Conservation (phyloP, 1,140 invertebrate genomes). For the Myzus persicae region DNA sequence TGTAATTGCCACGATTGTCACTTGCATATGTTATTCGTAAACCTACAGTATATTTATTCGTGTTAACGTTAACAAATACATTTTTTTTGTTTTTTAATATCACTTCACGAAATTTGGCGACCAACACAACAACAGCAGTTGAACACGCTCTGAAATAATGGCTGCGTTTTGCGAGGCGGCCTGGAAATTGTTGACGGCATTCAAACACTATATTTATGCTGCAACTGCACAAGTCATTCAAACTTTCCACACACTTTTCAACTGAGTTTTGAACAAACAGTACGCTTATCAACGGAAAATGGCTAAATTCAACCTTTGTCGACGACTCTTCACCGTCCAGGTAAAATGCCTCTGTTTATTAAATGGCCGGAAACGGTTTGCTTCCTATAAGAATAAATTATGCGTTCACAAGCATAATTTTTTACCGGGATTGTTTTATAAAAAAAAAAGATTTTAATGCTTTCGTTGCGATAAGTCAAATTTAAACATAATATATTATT, state of each 20-base stretch:
- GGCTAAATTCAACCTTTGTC: not conserved
- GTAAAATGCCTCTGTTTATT: not conserved
- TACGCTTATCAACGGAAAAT: not conserved
- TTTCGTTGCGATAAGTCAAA: not conserved
- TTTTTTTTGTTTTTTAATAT: conserved; percentile 7
- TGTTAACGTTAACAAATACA: not conserved
- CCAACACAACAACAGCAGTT: not conserved
- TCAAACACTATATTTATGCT: not conserved
- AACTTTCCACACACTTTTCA: not conserved
- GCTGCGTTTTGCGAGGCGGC: conserved; percentile 9
- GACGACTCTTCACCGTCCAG: not conserved
- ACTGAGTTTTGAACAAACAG: not conserved
- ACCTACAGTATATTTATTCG: not conserved
- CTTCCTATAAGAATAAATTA: not conserved
- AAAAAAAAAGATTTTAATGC: not conserved
- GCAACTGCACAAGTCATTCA: not conserved
- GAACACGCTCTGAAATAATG: not conserved
- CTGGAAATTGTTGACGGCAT: conserved; percentile 30
- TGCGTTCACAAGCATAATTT: not conserved
- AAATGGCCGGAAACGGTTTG: not conserved
- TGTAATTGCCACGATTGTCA: conserved; percentile 9
- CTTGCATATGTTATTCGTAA: conserved; percentile 10
- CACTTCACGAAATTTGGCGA: conserved; percentile 5
- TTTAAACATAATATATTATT: not conserved
- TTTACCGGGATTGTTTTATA: not conserved